Evolutionary conservation across 1,140 invertebrate species (phyloP).

Genomic region (Nasonia longicornis): DNA sequence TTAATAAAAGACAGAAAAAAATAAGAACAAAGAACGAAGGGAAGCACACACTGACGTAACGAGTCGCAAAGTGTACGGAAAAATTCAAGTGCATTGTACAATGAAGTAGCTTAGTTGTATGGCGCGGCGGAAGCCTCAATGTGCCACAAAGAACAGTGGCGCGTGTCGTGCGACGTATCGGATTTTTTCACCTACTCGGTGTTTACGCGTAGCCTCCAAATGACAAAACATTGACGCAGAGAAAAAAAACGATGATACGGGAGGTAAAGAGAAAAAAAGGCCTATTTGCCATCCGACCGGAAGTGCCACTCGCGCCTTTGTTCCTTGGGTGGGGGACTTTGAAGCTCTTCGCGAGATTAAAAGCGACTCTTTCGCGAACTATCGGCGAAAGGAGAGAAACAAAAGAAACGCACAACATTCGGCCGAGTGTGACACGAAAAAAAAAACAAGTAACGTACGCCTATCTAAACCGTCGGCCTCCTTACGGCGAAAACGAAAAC

Average conservation of each 20-base stretch:
- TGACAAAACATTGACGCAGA: background rate
- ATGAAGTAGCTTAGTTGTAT: constrained; percentile 59
- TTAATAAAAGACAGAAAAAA: background rate
- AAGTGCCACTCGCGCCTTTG: constrained; percentile 48
- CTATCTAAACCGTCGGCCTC: background rate
- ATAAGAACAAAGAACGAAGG: background rate
- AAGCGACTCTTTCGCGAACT: constrained; percentile 48
- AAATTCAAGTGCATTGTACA: constrained; percentile 57
- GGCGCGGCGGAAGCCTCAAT: constrained; percentile 55
- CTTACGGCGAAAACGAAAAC: background rate
- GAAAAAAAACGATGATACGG: constrained; percentile 16
- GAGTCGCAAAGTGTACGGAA: constrained; percentile 38
- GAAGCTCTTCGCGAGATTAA: constrained; percentile 47
- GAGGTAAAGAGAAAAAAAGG: constrained; percentile 19
- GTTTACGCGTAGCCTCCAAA: background rate
- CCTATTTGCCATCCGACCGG: constrained; percentile 35
- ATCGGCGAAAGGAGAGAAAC: background rate
- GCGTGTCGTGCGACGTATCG: constrained; percentile 46
- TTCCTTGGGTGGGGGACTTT: constrained; percentile 46
- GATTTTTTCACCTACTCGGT: constrained; percentile 31
- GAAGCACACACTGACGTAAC: constrained; percentile 14
- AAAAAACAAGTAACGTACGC: background rate
- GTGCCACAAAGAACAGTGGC: constrained; percentile 56
- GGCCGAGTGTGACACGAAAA: background rate
- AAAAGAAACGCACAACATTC: constrained; percentile 37